Evolutionary conservation across 2,113 vertebrate species (phyloP).

Genomic region (Odocoileus virginianus): DNA sequence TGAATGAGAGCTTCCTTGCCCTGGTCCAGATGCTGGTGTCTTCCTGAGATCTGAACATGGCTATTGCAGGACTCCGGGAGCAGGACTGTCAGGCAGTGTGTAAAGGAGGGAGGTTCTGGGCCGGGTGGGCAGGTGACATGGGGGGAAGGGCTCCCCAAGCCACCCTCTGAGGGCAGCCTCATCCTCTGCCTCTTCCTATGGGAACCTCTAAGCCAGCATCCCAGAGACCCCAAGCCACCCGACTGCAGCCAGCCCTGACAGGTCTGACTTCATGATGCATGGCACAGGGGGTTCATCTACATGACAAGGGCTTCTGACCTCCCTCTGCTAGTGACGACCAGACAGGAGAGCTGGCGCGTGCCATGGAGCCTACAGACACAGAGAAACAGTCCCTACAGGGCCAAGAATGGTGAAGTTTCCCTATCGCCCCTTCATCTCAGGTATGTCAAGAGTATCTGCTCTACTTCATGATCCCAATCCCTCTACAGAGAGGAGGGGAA

Average conservation of each 20-base stretch:
- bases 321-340: background rate
- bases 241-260: background rate
- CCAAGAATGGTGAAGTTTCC: background rate
- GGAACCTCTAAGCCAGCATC: background rate
- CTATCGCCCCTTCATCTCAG: background rate
- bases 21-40: background rate
- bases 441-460: accelerated
- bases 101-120: background rate
- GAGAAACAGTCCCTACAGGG: background rate
- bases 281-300: background rate
- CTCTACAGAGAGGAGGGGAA: background rate
- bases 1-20: background rate
- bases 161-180: background rate
- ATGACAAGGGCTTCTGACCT: background rate
- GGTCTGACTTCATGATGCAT: background rate
- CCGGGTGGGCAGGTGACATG: background rate
- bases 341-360: background rate
- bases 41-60: background rate
- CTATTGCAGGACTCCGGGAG: background rate
- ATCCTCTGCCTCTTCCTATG: background rate
- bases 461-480: background rate
- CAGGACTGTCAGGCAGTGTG: background rate
- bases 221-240: background rate
- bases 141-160: background rate
- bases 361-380: background rate